Percentiles rank a stretch among this genome's conserved stretches.
These are phyloP conservation scores for Lasaia peninsularis DNA, from an alignment of 1,140 invertebrate genomes.

Conservation along the genomic window DNA sequence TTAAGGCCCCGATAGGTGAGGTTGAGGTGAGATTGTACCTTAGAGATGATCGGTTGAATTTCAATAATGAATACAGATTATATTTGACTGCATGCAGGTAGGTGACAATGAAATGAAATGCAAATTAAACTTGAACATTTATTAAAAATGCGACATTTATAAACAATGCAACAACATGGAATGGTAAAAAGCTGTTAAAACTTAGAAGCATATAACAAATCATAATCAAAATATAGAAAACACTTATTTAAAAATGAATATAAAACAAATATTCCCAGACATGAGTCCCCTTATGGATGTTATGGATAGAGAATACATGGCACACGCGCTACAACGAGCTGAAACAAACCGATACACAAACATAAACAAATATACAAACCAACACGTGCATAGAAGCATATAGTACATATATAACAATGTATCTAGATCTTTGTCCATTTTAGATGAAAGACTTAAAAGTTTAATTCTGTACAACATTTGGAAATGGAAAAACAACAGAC, in stretches of 20 bases:
- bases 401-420: no score
- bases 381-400: not conserved
- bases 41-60: not conserved
- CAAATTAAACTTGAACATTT: constrained; percentile 27
- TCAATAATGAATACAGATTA: not conserved
- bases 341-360: constrained; percentile 42
- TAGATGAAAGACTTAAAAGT: not conserved
- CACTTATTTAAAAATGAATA: not conserved
- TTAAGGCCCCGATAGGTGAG: no score
- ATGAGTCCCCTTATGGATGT: not conserved
- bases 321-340: constrained; percentile 25
- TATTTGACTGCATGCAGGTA: not conserved
- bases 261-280: not conserved
- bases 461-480: not conserved
- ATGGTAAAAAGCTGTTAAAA: constrained; percentile 8
- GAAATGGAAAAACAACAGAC: not conserved
- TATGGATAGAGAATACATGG: not conserved
- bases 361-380: constrained; percentile 18
- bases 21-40: no score
- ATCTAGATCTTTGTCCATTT: no score
- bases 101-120: constrained; percentile 27
- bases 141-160: constrained; percentile 32
- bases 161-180: constrained; percentile 19
- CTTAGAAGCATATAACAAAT: not conserved
- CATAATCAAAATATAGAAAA: not conserved